Evolutionary conservation across 2,797 vertebrate genomes (phyloP), one percentile per base, ranked within the genome.

Genomic region (Arrhamphus sclerolepis): DNA sequence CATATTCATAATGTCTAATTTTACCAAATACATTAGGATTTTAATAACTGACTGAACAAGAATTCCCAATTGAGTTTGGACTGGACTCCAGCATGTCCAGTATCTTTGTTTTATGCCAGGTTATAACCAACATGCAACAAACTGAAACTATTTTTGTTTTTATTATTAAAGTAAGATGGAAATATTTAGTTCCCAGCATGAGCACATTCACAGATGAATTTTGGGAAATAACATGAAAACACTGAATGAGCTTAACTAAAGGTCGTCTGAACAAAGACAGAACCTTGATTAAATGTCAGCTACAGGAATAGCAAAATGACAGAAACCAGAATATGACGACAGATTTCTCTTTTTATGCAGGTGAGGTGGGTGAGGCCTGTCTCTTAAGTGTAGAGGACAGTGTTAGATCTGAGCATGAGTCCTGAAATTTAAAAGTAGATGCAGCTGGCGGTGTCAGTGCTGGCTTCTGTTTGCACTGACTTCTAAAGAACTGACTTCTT

Each of bases 401-500:
- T 72, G 70, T 78, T 72, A 70, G 76, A 80, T 71, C 59, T 75
- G 48, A 24, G 75, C 40, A 78, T 43, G 56, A 68, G 59, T 46
- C 39, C 10, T 55, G 31, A 56, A 57, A 69, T 79, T 63, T 64
- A 52, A 66, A 66, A 73, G 60, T 73, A 78, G 64, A 77, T 39
- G 53, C 43, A 62, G 55, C 43, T n/a, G 11, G 52, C 56, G 48
- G 72, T 55, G 68, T 61, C 41, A 77, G 51, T 51, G 55, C 42
- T 1, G 7, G 13, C 40, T 55, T 75, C 69, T 39, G 52, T 72
- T 77, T 65, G 39, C 24, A 20, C 14, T n/a, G 41, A 75, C 61
- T 76, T 42, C 66, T 84, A 48, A 44, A 61, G 70, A 75, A 51
- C 31, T n/a, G n/a, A n/a, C 61, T 76, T 42, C 66, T 84, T 51